Evolutionary conservation across 1,140 invertebrate genomes (phyloP).

Genomic region (Hyphantria cunea): DNA sequence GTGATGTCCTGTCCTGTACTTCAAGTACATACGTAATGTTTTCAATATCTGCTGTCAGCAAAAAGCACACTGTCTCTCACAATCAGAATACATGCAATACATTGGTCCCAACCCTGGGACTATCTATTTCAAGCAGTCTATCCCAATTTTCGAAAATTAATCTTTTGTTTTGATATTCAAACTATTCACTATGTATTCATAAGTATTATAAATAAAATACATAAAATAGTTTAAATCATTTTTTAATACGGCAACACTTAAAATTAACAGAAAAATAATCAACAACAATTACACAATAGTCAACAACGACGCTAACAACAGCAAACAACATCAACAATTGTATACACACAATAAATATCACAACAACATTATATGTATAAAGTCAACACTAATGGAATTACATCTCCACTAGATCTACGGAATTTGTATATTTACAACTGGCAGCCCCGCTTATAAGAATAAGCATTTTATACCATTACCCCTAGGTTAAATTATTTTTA

Average conservation of each 20-base stretch:
- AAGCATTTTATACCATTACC: slow-evolving; percentile 14
- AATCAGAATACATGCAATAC: no score
- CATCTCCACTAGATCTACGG: slow-evolving; percentile 55
- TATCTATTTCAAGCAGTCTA: no score
- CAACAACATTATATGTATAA: slow-evolving; percentile 44
- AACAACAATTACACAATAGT: slow-evolving; percentile 78
- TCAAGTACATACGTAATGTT: no score
- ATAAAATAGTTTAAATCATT: no score
- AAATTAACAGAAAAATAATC: slow-evolving; percentile 38
- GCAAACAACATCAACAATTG: slow-evolving; percentile 47
- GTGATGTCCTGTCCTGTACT: no score
- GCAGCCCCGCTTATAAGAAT: slow-evolving; percentile 31
- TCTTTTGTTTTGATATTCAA: no score
- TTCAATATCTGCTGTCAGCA: no score
- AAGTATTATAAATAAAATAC: no score
- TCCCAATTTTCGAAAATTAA: no score
- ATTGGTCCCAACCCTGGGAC: no score
- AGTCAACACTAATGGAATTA: slow-evolving; percentile 54
- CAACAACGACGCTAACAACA: slow-evolving; percentile 74
- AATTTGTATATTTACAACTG: slow-evolving; percentile 57
- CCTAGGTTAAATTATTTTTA: slow-evolving; percentile 42
- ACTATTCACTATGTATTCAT: no score
- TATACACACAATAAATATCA: slow-evolving; percentile 79
- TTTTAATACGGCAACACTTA: slow-evolving; percentile 22
- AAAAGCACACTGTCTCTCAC: no score